Evolutionary conservation across 2,797 vertebrate genomes (phyloP), one percentile per base, ranked within the genome.

Genomic region (Sphenopsis melanotis): DNA sequence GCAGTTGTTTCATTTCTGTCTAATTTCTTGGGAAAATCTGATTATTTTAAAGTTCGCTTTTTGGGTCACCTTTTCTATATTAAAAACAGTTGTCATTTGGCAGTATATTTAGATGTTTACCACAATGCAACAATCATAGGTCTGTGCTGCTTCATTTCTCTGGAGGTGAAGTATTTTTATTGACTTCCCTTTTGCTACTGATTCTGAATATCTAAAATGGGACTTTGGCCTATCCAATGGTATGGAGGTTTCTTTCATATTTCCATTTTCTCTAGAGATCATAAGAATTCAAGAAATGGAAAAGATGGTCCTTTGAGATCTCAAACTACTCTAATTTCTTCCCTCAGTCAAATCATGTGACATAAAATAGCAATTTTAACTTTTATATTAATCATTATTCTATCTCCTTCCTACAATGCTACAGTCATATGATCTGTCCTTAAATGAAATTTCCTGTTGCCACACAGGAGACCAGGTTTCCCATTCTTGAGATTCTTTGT

Each of bases 401-500:
- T 64, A 12, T 26, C 15, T 42, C 6, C 18, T 84, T 70, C 53
- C 37, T 80, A 84, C 10, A 63, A 78, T 86, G 22, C 20, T 89
- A 27, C 19, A 76, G 41, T 79, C 55, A 53, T 50, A 32, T 8
- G 42, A 63, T 44, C 26, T 70, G 16, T 66, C 47, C 29, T 64
- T 74, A 80, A 71, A 85, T 41, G 13, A 92, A 87, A 90, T 47
- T 89, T 91, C 21, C 42, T 83, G 26, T 61, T 76, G 39, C 32
- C 63, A 69, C 4, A 13, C 27, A 76, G 52, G 52, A 91, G 68
- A 83, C 15, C 36, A 83, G 12, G 19, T 81, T 92, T 85, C 47
- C 42, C 72, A 24, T 93, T 87, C 46, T 26, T 90, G 37, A 94
- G 39, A 93, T 93, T 89, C 84, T 83, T 92, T 69, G 23, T 65